A percentile compares a stretch with the other conserved stretches of the same genome.
These are phyloP conservation scores for Campopleginae sp. DNA, from an alignment of 2,888 invertebrate genomes.

Conservation along the genomic window DNA sequence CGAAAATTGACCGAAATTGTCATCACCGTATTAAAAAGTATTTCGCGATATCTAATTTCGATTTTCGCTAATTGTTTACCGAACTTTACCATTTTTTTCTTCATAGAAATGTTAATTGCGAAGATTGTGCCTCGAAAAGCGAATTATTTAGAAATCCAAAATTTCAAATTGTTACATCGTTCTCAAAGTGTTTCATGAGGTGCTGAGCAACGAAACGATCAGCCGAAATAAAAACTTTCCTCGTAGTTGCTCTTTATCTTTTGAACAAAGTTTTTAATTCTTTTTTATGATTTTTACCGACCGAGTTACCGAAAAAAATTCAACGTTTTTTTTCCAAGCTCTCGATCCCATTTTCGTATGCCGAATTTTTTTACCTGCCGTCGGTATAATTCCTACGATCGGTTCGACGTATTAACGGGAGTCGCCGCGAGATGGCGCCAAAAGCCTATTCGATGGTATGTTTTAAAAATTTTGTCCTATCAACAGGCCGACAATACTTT, in stretches of 20 bases:
- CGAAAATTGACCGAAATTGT: background rate
- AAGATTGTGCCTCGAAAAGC: background rate
- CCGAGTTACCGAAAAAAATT: background rate
- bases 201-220: background rate
- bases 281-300: background rate
- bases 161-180: slow-evolving; percentile 2
- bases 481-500: background rate
- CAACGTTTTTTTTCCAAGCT: background rate
- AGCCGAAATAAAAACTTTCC: background rate
- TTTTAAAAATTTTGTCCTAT: background rate
- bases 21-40: background rate
- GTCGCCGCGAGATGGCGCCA: slow-evolving; percentile 6
- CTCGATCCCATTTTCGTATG: too few species aligned
- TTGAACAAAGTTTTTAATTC: background rate
- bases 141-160: background rate
- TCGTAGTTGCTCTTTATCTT: background rate
- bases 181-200: background rate
- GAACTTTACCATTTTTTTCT: background rate
- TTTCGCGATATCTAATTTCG: background rate
- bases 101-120: background rate
- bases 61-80: background rate
- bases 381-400: background rate
- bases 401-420: background rate
- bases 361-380: too few species aligned
- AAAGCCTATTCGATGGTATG: background rate